Evolutionary conservation across 2,888 invertebrate species (phyloP).

Genomic region (Thera obeliscata): DNA sequence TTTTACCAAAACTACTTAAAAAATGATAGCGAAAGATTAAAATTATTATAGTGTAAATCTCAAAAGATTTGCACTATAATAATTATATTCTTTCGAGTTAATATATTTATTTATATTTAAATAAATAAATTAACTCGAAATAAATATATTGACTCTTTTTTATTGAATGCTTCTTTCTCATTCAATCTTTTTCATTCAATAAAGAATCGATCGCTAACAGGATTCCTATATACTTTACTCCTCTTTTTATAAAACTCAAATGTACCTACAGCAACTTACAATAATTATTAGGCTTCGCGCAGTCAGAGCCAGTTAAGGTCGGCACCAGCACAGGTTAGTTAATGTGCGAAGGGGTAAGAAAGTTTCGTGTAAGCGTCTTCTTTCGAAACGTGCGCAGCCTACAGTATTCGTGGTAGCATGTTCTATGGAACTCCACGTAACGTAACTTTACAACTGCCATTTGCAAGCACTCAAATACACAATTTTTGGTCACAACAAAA

Average conservation of each 20-base stretch:
- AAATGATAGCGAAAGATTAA: too few species aligned
- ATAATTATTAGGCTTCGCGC: conserved; percentile 46
- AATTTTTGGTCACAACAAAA: too few species aligned
- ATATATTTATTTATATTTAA: too few species aligned
- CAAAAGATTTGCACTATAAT: too few species aligned
- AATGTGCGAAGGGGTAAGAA: conserved; percentile 81
- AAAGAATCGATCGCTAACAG: too few species aligned
- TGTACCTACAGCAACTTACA: conserved; percentile 48
- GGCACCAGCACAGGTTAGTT: conserved; percentile 65
- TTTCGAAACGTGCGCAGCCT: conserved; percentile 77
- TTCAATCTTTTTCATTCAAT: too few species aligned
- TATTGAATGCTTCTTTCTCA: too few species aligned
- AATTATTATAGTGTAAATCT: too few species aligned
- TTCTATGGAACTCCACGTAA: conserved; percentile 10
- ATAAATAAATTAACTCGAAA: too few species aligned
- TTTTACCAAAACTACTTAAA: neutral
- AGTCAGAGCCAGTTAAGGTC: conserved; percentile 54
- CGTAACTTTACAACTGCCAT: conserved; percentile 7
- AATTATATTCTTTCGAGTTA: too few species aligned
- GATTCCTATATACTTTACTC: neutral
- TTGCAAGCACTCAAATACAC: neutral
- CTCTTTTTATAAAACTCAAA: conserved; percentile 38
- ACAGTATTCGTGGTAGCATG: conserved; percentile 44
- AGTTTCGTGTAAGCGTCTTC: conserved; percentile 83
- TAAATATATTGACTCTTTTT: too few species aligned